phyloP scores from a whole-genome alignment of 1,140 invertebrate genomes.

The Coenobita brevimanus region DNA sequence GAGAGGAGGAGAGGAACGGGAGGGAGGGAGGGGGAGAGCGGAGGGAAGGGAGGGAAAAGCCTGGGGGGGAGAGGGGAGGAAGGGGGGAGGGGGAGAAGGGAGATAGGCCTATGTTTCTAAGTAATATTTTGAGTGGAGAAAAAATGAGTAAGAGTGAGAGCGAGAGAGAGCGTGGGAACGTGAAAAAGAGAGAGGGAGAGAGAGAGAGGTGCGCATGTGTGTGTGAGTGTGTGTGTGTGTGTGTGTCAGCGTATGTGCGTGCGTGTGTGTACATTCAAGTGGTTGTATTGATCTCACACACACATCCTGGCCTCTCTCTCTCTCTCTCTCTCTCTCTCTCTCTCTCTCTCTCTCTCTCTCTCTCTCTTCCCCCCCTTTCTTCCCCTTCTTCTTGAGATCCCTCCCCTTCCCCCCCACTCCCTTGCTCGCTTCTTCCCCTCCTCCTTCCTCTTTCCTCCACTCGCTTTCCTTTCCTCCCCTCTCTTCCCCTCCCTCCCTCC shows the following conservation, averaged over 20 bases:
- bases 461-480: neutral
- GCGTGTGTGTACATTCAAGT: too few relatives aligned
- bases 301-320: slow-evolving; percentile 3
- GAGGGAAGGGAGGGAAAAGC: neutral
- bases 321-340: neutral
- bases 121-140: too few relatives aligned
- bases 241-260: too few relatives aligned
- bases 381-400: neutral
- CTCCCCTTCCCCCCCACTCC: neutral
- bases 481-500: neutral
- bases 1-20: neutral
- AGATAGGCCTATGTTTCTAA: too few relatives aligned
- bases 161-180: too few relatives aligned
- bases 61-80: too few relatives aligned
- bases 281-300: too few relatives aligned
- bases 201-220: too few relatives aligned
- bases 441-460: neutral
- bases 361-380: neutral
- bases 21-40: neutral
- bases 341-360: neutral
- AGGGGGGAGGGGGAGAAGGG: too few relatives aligned
- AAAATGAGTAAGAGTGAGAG: too few relatives aligned
- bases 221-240: too few relatives aligned
- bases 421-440: neutral
- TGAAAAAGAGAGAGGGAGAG: too few relatives aligned